phyloP scores from a whole-genome alignment of 2,797 vertebrate genomes.

The Gallinago nigripennis region DNA sequence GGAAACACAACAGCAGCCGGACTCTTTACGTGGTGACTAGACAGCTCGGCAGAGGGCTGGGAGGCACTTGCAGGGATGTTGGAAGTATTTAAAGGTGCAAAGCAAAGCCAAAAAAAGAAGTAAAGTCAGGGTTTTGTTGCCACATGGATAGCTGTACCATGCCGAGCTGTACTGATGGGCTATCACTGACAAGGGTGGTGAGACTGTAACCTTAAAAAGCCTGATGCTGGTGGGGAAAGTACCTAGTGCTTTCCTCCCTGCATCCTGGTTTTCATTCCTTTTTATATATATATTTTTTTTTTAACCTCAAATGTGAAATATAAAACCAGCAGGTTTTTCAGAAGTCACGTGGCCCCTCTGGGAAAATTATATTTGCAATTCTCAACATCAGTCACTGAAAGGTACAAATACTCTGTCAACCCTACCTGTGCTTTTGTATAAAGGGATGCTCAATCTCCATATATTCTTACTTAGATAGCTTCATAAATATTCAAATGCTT shows the following conservation, averaged over 20 bases:
- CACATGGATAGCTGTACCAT: not conserved
- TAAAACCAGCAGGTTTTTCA: not conserved
- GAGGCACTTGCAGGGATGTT: not conserved
- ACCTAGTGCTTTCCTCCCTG: not conserved
- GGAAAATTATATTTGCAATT: constrained; percentile 25
- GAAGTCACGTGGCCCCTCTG: not conserved
- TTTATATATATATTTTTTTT: not conserved
- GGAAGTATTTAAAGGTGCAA: not conserved
- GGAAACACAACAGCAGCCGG: constrained; percentile 1
- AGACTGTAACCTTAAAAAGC: constrained; percentile 35
- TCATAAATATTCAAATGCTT: constrained; percentile 13
- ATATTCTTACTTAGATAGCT: not conserved
- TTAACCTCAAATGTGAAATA: not conserved
- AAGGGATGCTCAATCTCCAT: not conserved
- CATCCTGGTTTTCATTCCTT: not conserved
- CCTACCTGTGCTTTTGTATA: not conserved
- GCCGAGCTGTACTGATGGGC: not conserved
- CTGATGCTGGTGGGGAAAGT: not conserved
- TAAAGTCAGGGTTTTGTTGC: not conserved
- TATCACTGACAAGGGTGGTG: constrained; percentile 28
- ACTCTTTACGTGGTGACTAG: not conserved
- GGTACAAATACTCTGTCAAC: constrained; percentile 23
- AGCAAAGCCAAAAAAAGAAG: not conserved
- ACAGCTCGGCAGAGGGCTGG: not conserved
- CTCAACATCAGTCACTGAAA: not conserved